Evolutionary conservation across 2,888 invertebrate species (phyloP).

Genomic region (Eledona agricola): DNA sequence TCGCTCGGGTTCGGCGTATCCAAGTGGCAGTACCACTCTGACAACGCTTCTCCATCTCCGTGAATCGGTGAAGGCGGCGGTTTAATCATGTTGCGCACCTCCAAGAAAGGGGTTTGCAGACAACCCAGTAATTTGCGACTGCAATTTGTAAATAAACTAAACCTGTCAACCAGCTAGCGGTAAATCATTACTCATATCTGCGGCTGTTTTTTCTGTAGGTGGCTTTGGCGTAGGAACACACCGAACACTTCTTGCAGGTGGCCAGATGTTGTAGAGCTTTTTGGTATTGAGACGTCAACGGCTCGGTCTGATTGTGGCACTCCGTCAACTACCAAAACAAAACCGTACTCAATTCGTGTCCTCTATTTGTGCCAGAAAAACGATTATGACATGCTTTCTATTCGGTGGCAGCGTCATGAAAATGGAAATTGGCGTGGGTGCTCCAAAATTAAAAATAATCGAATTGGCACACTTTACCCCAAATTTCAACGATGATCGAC

Average conservation of each 20-base stretch:
- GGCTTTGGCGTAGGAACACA: constrained; percentile 68
- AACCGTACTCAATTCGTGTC: too few species aligned
- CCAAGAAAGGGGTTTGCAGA: constrained; percentile 68
- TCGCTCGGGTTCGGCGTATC: constrained; percentile 54
- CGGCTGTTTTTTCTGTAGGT: constrained; percentile 65
- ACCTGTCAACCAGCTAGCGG: constrained; percentile 7
- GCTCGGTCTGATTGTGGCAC: constrained; percentile 61
- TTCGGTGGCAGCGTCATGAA: constrained; percentile 7
- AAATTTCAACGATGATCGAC: constrained; percentile 6
- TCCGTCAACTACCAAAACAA: constrained; percentile 59
- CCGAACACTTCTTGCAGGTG: constrained; percentile 68
- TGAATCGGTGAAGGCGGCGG: constrained; percentile 62
- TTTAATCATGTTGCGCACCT: constrained; percentile 67
- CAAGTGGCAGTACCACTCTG: constrained; percentile 60
- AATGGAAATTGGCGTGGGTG: constrained; percentile 16
- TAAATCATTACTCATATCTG: constrained; percentile 62
- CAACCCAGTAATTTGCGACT: constrained; percentile 69
- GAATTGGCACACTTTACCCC: constrained; percentile 9
- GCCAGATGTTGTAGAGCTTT: constrained; percentile 66
- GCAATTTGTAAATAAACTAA: constrained; percentile 30
- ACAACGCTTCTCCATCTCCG: constrained; percentile 58
- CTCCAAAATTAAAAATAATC: constrained; percentile 7
- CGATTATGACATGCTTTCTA: constrained; percentile 8
- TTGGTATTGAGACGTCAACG: constrained; percentile 65
- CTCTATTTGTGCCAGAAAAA: too few species aligned